Percentiles rank a stretch among this genome's conserved stretches.
These are phyloP conservation scores for Heliocidaris tuberculata DNA, from an alignment of 35 echinoderm and acorn worm species.

Conservation along the genomic window DNA sequence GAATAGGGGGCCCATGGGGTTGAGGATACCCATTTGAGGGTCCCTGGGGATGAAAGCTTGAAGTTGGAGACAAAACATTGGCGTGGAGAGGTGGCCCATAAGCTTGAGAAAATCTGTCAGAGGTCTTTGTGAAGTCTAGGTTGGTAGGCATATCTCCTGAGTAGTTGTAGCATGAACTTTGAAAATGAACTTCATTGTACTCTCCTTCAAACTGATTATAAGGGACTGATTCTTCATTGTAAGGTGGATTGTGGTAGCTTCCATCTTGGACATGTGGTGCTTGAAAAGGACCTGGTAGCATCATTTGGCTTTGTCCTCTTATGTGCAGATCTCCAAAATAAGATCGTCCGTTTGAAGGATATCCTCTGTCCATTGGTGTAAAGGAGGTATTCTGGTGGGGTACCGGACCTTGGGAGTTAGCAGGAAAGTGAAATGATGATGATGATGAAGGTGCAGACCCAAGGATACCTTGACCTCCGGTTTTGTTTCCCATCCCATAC, in stretches of 20 bases:
- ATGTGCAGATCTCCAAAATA: neutral
- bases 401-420: neutral
- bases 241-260: neutral
- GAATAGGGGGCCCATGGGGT: neutral
- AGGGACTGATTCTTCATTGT: neutral
- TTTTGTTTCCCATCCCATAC: neutral
- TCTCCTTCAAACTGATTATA: neutral
- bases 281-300: neutral
- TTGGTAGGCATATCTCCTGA: neutral
- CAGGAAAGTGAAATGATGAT: neutral
- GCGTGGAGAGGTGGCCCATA: neutral
- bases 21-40: neutral
- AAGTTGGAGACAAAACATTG: neutral
- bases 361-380: neutral
- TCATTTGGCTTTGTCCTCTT: neutral
- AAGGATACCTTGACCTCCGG: neutral
- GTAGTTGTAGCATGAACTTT: neutral
- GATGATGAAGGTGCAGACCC: neutral
- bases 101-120: neutral
- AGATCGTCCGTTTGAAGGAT: neutral
- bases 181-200: neutral
- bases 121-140: neutral
- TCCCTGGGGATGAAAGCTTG: neutral
- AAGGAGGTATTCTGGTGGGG: neutral
- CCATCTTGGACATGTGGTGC: neutral